phyloP scores from a whole-genome alignment of 2,797 vertebrate species.

The Phalanger gymnotis region DNA sequence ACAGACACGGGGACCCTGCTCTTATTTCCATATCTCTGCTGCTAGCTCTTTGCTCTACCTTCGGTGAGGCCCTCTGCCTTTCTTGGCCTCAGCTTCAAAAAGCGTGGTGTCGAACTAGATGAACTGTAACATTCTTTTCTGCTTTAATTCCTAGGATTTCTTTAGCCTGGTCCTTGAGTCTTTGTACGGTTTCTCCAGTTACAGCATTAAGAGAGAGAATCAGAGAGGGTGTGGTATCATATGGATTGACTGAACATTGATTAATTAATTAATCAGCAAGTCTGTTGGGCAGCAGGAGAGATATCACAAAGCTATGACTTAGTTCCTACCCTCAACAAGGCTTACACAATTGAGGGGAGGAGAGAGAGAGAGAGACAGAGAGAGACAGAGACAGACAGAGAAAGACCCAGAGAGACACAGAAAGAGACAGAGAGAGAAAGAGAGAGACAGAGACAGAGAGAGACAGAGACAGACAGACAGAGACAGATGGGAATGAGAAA shows the following conservation, averaged over 20 bases:
- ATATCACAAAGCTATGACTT: background rate
- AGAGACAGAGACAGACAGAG: background rate
- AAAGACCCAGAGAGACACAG: background rate
- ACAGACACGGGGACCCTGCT: background rate
- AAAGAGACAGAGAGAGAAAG: background rate
- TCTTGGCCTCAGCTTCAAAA: background rate
- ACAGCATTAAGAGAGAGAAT: background rate
- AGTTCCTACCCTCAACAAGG: background rate
- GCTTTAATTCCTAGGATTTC: background rate
- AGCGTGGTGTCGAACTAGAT: background rate
- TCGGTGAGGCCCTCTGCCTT: background rate
- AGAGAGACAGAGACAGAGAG: background rate
- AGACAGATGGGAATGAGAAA: background rate
- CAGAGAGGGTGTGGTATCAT: background rate
- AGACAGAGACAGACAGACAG: background rate
- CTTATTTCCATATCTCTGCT: background rate
- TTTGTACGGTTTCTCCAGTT: background rate
- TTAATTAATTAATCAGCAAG: background rate
- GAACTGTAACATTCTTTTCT: background rate
- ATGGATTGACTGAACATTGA: too few relatives aligned
- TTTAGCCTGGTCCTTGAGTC: background rate
- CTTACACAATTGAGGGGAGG: background rate
- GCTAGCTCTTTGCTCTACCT: background rate
- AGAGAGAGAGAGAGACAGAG: background rate
- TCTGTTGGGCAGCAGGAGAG: background rate